Evolutionary conservation across 2,113 vertebrate species (phyloP).

Genomic region (Alligator sinensis): DNA sequence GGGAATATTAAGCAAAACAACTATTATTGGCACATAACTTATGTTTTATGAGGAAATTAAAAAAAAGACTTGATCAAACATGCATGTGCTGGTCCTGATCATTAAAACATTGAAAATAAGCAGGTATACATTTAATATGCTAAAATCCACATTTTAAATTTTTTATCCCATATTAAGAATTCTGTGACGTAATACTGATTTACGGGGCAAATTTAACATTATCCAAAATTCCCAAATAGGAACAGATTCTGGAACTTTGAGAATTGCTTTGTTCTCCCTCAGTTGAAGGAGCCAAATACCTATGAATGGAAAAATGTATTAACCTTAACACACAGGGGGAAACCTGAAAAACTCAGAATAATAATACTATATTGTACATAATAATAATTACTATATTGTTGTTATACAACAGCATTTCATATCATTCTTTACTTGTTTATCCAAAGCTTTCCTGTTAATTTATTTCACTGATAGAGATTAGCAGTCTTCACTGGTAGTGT

Average conservation of each 20-base stretch:
- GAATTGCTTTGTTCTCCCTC: conserved; percentile 9
- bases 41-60: not conserved
- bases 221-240: not conserved
- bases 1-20: not conserved
- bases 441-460: conserved; percentile 46
- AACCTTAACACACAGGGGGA: not conserved
- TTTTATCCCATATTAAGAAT: not conserved
- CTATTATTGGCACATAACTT: not conserved
- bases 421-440: not conserved
- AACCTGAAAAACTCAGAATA: not conserved
- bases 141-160: not conserved
- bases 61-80: not conserved
- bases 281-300: not conserved
- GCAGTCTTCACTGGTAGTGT: not conserved
- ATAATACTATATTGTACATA: too few relatives aligned
- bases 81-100: too few relatives aligned
- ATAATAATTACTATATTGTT: not conserved
- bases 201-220: not conserved
- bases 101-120: not conserved
- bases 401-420: not conserved
- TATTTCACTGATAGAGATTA: conserved; percentile 29
- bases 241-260: not conserved
- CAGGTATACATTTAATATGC: not conserved
- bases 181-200: not conserved
- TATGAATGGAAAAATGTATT: not conserved